Evolutionary conservation across 2,113 vertebrate species (phyloP), one percentile per base, ranked within the genome.

Genomic region (Acinonyx jubatus): DNA sequence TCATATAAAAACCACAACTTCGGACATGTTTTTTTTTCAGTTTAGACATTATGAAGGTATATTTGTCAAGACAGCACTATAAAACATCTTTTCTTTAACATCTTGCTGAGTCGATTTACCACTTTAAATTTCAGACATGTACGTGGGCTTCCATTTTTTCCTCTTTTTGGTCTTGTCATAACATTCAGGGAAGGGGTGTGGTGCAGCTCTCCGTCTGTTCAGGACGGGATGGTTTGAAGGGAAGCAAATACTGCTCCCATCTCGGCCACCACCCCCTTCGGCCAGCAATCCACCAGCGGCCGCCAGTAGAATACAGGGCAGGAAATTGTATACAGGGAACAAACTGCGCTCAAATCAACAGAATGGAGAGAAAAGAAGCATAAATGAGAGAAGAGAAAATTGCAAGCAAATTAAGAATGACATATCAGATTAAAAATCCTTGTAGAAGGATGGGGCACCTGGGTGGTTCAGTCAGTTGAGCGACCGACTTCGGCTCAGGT

Each of bases 81-180:
- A 89, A 92, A 80, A 65, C 68, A 65, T 73, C 76, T 87, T 90
- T 95, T 89, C 66, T 79, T 89, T 73, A 94, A 41, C 33, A 71
- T 71, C 57, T 65, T 82, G 13, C 48, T 66, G 84, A 61, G 63
- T 83, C 45, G 92, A 45, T 63, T 79, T 66, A 48, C 41, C 63
- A 55, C 25, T 87, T 71, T 29, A 83, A 98, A 65, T 13, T 38
- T 73, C 33, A 71, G 18, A 50, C 57, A 82, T 31, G 5, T 15
- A 15, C 11, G 21, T 15, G 57, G n/a, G 48, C 27, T 55, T 69
- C 36, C 14, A 5, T 66, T 68, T 73, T 73, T 25, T 66, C 12
- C 41, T 41, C 38, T 27, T 23, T 41, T 74, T 45, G 7, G 21
- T 36, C 13, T 82, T 31, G 7, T 52, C n/a, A 21, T 6, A 2